Percentiles rank a stretch among this genome's conserved stretches.
These are phyloP conservation scores for Lithophane ornitopus DNA, from an alignment of 2,888 invertebrate species.

Conservation along the genomic window DNA sequence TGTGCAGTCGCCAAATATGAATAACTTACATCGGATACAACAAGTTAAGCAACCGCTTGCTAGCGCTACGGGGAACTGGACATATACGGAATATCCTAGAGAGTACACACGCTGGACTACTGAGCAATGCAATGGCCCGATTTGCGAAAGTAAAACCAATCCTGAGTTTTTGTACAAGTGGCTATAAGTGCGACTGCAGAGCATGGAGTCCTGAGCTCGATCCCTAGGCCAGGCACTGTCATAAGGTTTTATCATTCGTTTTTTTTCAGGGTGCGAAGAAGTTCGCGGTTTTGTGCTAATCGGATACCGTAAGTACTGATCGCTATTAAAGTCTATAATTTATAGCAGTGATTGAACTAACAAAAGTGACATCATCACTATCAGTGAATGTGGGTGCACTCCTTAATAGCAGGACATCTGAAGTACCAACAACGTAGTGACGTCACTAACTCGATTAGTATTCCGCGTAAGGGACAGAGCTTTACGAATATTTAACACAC, in stretches of 20 bases:
- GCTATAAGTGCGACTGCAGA: too few species aligned
- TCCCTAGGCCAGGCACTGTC: too few species aligned
- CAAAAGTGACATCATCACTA: background rate
- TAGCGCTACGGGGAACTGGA: constrained; percentile 11
- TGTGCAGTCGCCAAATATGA: constrained; percentile 20
- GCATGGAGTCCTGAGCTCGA: too few species aligned
- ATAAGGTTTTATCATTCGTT: too few species aligned
- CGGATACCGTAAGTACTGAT: too few species aligned
- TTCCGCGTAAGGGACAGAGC: constrained; percentile 22
- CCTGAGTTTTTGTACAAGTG: too few species aligned
- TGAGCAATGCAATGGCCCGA: background rate
- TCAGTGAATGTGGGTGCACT: background rate
- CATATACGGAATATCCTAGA: constrained; percentile 29
- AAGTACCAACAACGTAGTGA: constrained; percentile 28
- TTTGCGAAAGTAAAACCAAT: too few species aligned
- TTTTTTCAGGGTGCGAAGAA: too few species aligned
- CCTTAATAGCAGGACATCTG: background rate
- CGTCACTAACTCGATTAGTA: constrained; percentile 48
- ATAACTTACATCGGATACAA: constrained; percentile 21
- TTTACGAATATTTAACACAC: constrained; percentile 40
- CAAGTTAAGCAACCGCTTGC: constrained; percentile 21
- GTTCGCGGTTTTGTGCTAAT: too few species aligned
- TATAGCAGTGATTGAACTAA: background rate
- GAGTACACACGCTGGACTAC: background rate
- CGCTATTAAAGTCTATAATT: too few species aligned